These are phyloP conservation scores for Myopa testacea DNA, from an alignment of 2,888 invertebrate species.

Conservation along the genomic window DNA sequence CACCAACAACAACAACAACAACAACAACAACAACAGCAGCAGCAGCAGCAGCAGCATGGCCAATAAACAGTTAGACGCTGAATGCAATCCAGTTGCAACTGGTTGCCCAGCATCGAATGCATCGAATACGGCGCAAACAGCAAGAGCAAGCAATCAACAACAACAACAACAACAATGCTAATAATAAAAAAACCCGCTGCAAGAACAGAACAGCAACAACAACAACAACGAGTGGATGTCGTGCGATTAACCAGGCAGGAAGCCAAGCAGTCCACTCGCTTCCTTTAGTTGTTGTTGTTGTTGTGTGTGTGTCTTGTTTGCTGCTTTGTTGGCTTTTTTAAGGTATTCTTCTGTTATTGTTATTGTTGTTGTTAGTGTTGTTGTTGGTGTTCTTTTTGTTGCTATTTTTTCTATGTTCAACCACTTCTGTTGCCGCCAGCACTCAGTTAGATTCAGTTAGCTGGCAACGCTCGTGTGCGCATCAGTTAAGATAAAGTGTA, in stretches of 20 bases:
- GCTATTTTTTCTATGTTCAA: not conserved
- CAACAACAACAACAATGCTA: constrained; percentile 16
- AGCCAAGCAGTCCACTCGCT: constrained; percentile 14
- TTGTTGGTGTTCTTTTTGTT: not conserved
- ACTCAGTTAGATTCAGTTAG: not conserved
- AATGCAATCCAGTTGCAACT: constrained; percentile 28
- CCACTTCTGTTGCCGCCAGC: not conserved
- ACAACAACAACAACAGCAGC: constrained; percentile 21
- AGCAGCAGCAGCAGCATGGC: constrained; percentile 12
- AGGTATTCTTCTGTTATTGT: constrained; percentile 10
- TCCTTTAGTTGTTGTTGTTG: constrained; percentile 24
- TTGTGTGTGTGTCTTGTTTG: not conserved
- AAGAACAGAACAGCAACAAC: constrained; percentile 17
- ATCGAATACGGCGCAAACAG: not conserved
- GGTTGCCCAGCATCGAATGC: constrained; percentile 17
- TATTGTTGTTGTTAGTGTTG: constrained; percentile 12
- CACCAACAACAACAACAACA: constrained; percentile 7
- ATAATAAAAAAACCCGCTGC: constrained; percentile 17
- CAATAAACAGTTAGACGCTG: constrained; percentile 35
- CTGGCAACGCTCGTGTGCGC: constrained; percentile 37
- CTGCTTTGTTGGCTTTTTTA: too few relatives aligned
- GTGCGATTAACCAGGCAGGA: constrained; percentile 18
- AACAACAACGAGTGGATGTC: constrained; percentile 29
- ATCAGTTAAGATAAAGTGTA: constrained; percentile 3
- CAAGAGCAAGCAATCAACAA: constrained; percentile 25